Base-by-base conservation (phyloP, 2,888 invertebrate genomes). In the Eumacrocentrus americanus region DNA sequence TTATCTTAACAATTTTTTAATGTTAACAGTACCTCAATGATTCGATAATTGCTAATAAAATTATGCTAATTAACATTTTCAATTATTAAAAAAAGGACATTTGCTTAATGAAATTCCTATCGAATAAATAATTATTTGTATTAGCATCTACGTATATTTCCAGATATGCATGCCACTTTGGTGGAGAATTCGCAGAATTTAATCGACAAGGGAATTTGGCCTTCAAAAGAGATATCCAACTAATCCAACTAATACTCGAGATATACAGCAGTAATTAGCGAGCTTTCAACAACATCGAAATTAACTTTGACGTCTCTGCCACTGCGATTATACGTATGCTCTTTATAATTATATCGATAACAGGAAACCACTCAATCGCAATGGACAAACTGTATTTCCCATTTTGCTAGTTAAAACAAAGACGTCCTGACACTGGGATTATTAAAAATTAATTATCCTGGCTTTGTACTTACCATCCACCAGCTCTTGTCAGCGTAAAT, bases 401-500 rank as follows among this genome's bases (percentile, higher is more conserved):
- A 29, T 29, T 29, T 4, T 29, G 4, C 29, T 29, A 29, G 29
- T 9, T 29, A 29, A 29, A 29, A 29, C 29, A 29, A 29, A 29
- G 29, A 29, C 29, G 5, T 4, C 29, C 29, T 29, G 29, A 29
- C 29, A 29, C 9, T 29, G 5, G 9, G 9, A 29, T 29, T 29
- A 29, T 29, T 29, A 29, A 6, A 29, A 5, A 20, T 18, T 42
- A 7, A 20, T 18, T 7, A 18, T 42, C 4, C 7, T 3, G 34
- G 44, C 7, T 46, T 11, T 20, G n/a, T 74, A 90, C 93, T 91
- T 84, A 95, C 95, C 95, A 95, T 87, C 95, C 95, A 70, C 94
- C 94, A 78, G 91, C 90, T 75, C 95, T 86, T 57, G 95, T 95
- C 55, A 95, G 86, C 3, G 98, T 98, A 84, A 97, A 97, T 70